A percentile compares a stretch with the other conserved stretches of the same genome.
phyloP scores from a whole-genome alignment of 2,113 vertebrate species.

The Tinamus guttatus region DNA sequence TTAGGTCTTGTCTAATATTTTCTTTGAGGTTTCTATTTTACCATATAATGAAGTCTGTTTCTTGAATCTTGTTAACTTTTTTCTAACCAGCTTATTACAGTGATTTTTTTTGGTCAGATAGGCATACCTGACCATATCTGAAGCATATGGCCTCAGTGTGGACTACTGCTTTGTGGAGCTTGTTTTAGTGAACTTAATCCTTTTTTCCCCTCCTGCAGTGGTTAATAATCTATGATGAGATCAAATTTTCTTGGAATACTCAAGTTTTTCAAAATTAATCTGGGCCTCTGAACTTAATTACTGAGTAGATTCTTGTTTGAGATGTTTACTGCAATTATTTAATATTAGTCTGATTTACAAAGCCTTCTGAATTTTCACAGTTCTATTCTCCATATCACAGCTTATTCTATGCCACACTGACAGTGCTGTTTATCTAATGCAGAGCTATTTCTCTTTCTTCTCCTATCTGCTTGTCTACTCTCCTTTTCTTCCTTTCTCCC shows the following conservation, averaged over 20 bases:
- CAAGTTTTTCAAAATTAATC: not conserved
- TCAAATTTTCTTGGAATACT: not conserved
- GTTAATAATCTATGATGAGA: not conserved
- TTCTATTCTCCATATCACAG: not conserved
- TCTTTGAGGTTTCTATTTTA: not conserved
- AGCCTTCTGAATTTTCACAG: not conserved
- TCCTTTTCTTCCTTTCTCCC: not conserved
- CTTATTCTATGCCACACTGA: not conserved
- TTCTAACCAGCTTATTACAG: not conserved
- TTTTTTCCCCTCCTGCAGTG: not conserved
- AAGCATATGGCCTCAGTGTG: not conserved
- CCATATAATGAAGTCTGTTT: not conserved
- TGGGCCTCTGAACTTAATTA: not conserved
- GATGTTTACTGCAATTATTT: conserved; percentile 4
- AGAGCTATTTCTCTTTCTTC: not conserved
- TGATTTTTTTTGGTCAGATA: not conserved
- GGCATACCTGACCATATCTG: no score
- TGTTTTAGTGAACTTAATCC: not conserved
- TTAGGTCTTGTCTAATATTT: not conserved
- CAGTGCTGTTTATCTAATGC: not conserved
- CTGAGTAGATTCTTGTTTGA: not conserved
- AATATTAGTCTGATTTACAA: not conserved
- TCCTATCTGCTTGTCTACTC: not conserved
- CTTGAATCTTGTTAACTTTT: not conserved
- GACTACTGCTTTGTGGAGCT: not conserved